Base-by-base conservation (phyloP, 2,888 invertebrate species). In the Thereva nobilitata region DNA sequence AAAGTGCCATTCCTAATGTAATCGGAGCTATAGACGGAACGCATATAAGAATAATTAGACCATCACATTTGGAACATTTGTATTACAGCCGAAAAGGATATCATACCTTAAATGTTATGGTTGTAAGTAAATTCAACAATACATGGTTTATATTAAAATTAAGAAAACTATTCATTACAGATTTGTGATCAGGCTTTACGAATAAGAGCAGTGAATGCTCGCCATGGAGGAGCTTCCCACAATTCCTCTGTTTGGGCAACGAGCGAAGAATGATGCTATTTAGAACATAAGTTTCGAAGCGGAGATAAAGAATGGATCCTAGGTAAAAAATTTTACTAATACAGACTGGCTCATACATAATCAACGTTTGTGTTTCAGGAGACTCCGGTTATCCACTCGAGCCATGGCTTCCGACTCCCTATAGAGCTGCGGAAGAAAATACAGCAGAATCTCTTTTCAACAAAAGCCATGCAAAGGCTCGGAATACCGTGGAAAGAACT, bases 381-480 rank as follows among this genome's bases (percentile, higher is more conserved):
- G 53, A 53, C 8, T n/a, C 45, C 10, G 45, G 45, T 10, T 45
- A 45, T 45, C n/a, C 45, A 10, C n/a, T 45, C 4, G 45, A 45
- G n/a, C 52, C 52, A 37, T 12, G n/a, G n/a, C n/a, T 52, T 5
- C 34, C 34, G 8, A 52, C 44, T 42, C 56, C 56, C 4, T 56
- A 56, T 44, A 56, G 56, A 45, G 7, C 23, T n/a, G 40, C 56
- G 10, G 42, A 40, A 40, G 40, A 9, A 1, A 45, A 41, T 7
- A 34, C 35, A 12, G 5, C 56, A 34, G 3, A 56, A 9, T n/a
- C 10, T 4, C 23, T 1, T 34, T 56, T 56, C 8, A 44, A 56
- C 9, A 4, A 42, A 9, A 35, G 12, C 12, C 56, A 44, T 34
- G n/a, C n/a, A 23, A 12, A 56, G 42, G 56, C 23, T 1, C 23